Base-by-base conservation (phyloP, 1,140 invertebrate species). In the Penaeus japonicus region DNA sequence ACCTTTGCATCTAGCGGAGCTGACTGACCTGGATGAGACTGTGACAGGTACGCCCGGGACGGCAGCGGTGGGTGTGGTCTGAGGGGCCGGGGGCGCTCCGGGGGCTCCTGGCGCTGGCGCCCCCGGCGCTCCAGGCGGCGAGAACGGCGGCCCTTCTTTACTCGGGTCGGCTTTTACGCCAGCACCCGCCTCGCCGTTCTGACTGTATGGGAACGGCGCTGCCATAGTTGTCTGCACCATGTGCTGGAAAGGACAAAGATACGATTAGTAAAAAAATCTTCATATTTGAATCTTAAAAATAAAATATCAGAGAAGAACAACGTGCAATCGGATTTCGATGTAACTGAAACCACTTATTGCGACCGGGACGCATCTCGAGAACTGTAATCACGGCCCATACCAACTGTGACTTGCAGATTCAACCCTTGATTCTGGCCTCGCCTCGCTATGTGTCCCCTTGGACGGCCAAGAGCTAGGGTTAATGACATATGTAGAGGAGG, bases 171-270 rank as follows among this genome's bases (percentile, higher is more conserved):
- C 78, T 84, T 91, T 89, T 87, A 91, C 80, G 75, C 87, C 84
- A 85, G 70, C 89, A 65, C 83, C 89, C 75, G 91, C 90, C 62
- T 92, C 92, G 73, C 92, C 91, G 89, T 92, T 92, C 94, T 93
- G 95, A 93, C 94, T 95, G 93, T 94, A 96, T 94, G 95, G 94
- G 93, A 95, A 97, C 92, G 96, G 96, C 73, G 92, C 94, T 93
- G 95, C 95, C 95, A 97, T 97, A 91, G 96, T 96, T 94, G 97
- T 96, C 94, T 97, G 96, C 94, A 98, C 97, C 96, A 98, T 97
- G 94, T 98, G 97, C 97, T 98, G 95, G 27, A 96, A 96, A 90
- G 93, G 92, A 91, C 93, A 93, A 30, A 85, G 30, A n/a, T 47
- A 32, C 22, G 35, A 35, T 77, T 1, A 77, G 73, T 1, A 47